These are phyloP conservation scores for Gallinago media DNA, from an alignment of 2,113 vertebrate genomes.

Conservation along the genomic window DNA sequence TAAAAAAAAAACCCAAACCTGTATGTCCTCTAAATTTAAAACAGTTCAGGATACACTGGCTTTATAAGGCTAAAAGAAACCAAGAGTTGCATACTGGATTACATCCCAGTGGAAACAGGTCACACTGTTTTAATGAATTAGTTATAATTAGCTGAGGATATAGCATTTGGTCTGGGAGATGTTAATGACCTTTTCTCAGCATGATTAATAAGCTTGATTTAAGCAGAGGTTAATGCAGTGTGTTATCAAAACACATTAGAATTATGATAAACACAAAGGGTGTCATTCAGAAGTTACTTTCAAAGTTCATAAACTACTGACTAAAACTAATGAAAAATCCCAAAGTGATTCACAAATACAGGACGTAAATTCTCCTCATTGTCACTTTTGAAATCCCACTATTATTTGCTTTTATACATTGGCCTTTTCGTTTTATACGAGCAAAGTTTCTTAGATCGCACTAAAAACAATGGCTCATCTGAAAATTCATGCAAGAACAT, in stretches of 20 bases:
- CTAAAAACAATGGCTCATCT: neutral
- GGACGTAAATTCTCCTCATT: neutral
- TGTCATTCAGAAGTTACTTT: slow-evolving; percentile 41
- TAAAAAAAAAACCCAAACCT: neutral
- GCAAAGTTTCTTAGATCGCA: neutral
- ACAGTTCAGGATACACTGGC: neutral
- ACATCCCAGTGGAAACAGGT: slow-evolving; percentile 40
- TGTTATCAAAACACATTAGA: slow-evolving; percentile 60
- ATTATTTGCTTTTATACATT: neutral
- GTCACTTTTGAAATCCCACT: neutral
- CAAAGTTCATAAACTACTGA: neutral
- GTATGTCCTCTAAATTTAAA: neutral
- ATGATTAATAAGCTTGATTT: slow-evolving; percentile 45
- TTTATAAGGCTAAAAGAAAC: neutral
- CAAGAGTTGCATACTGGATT: neutral
- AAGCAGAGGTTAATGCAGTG: slow-evolving; percentile 63
- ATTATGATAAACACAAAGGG: slow-evolving; percentile 54
- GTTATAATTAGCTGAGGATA: slow-evolving; percentile 47
- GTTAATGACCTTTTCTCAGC: slow-evolving; percentile 56
- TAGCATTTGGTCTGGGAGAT: slow-evolving; percentile 57
- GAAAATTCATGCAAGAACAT: neutral
- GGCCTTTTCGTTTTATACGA: neutral
- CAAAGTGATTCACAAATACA: slow-evolving; percentile 3
- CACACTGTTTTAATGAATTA: slow-evolving; percentile 60
- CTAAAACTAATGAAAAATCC: neutral